Evolutionary conservation across 2,888 invertebrate species (phyloP), one percentile per base, ranked within the genome.

Genomic region (Saturnia pavonia): DNA sequence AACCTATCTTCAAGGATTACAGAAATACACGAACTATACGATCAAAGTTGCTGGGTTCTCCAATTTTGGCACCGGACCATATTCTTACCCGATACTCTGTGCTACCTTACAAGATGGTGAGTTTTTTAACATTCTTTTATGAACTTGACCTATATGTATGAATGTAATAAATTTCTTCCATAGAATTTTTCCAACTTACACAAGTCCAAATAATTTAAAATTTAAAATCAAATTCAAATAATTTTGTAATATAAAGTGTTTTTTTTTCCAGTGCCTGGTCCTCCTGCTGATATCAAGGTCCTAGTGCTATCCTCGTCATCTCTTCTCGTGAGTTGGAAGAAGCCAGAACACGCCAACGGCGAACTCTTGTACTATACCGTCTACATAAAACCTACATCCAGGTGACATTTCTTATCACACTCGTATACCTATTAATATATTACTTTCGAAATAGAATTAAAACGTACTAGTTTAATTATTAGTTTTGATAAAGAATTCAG

Each of bases 231-330:
- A n/a, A n/a, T n/a, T n/a, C n/a, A n/a, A n/a, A n/a, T n/a, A n/a
- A n/a, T n/a, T n/a, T n/a, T n/a, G n/a, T n/a, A n/a, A n/a, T n/a
- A n/a, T n/a, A n/a, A n/a, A n/a, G n/a, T n/a, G n/a, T n/a, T n/a
- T n/a, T n/a, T n/a, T n/a, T n/a, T n/a, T n/a, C n/a, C n/a, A 97
- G 98, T 97, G 74, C 98, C 98, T 3, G 97, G 97, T 67, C 95
- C 97, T 43, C 98, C 98, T 43, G 96, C 96, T 12, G 96, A 96
- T 76, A 96, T 98, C 76, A 98, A 98, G 91, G 97, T 97, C 0
- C 92, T 97, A 51, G 96, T 97, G 1, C 89, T 97, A 75, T 97
- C 98, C 43, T 95, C 96, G 34, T 96, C 96, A 80, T 96, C 97
- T 69, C 96, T 98, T 76, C 94, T 98, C 75, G 96, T 98, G 73